Percentiles rank a stretch among this genome's conserved stretches.
phyloP scores from a whole-genome alignment of 2,113 vertebrate species.

The Tapirus terrestris region DNA sequence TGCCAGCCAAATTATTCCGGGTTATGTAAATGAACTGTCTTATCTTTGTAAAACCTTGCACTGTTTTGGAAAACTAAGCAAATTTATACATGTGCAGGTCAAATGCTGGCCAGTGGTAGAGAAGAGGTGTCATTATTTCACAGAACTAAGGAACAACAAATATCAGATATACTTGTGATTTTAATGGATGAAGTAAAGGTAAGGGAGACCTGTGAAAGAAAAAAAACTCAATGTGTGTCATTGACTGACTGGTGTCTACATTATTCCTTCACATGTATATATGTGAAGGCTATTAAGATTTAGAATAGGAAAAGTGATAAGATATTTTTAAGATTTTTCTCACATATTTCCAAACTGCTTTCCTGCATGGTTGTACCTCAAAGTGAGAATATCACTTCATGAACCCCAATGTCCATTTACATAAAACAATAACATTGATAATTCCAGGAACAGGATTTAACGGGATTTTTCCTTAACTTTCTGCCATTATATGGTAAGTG shows the following conservation, averaged over 20 bases:
- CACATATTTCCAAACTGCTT: neutral
- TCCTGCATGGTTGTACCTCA: neutral
- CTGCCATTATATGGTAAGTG: neutral
- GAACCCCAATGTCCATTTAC: neutral
- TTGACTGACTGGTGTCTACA: neutral
- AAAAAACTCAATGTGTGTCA: neutral
- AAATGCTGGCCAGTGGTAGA: neutral
- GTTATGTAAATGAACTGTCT: slow-evolving; percentile 70
- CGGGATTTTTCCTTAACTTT: neutral
- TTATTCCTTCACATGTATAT: neutral
- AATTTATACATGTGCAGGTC: slow-evolving; percentile 34
- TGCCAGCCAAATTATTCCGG: slow-evolving; percentile 61
- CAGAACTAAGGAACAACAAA: neutral
- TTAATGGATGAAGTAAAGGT: neutral
- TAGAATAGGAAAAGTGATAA: neutral
- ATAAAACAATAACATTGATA: neutral
- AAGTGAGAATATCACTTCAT: neutral
- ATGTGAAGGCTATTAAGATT: neutral
- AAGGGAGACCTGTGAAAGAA: neutral
- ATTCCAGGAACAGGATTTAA: neutral
- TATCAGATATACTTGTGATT: neutral
- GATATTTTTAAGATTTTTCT: neutral
- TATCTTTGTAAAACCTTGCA: slow-evolving; percentile 64
- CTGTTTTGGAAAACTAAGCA: slow-evolving; percentile 56
- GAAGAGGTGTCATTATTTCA: neutral